Evolutionary conservation across 1,140 invertebrate genomes (phyloP).

Genomic region (Drosophila orosa): DNA sequence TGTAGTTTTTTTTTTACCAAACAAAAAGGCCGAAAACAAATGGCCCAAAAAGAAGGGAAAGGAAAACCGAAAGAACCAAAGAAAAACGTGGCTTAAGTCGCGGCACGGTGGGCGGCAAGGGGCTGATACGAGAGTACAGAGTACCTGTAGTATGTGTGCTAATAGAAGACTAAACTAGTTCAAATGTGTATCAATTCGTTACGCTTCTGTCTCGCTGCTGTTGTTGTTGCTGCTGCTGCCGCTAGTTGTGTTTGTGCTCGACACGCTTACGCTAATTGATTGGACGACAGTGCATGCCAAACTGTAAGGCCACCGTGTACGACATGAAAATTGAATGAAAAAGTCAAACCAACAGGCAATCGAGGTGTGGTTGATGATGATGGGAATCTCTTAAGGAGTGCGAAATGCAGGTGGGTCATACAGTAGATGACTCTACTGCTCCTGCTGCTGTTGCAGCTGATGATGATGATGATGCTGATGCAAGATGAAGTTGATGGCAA

Average conservation of each 20-base stretch:
- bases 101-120: slow-evolving; percentile 65
- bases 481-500: slow-evolving; percentile 20
- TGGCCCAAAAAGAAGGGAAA: slow-evolving; percentile 18
- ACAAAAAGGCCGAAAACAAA: slow-evolving; percentile 49
- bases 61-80: slow-evolving; percentile 29
- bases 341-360: slow-evolving; percentile 14
- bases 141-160: slow-evolving; percentile 44
- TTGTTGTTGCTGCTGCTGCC: slow-evolving; percentile 44
- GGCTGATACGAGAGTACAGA: slow-evolving; percentile 45
- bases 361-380: neutral
- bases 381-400: neutral
- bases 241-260: slow-evolving; percentile 24
- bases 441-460: slow-evolving; percentile 34
- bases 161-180: slow-evolving; percentile 69
- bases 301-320: slow-evolving; percentile 67
- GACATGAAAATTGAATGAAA: slow-evolving; percentile 52
- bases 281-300: slow-evolving; percentile 53
- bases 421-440: slow-evolving; percentile 14
- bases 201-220: slow-evolving; percentile 36
- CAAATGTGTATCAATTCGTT: slow-evolving; percentile 62
- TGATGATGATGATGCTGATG: slow-evolving; percentile 24
- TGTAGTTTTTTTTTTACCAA: slow-evolving; percentile 2
- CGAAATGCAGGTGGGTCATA: slow-evolving; percentile 2
- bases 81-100: slow-evolving; percentile 13
- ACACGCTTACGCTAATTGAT: slow-evolving; percentile 68